Percentiles rank a stretch among this genome's conserved stretches.
phyloP scores from a whole-genome alignment of 1,140 invertebrate species.

The Daktulosphaira vitifoliae region DNA sequence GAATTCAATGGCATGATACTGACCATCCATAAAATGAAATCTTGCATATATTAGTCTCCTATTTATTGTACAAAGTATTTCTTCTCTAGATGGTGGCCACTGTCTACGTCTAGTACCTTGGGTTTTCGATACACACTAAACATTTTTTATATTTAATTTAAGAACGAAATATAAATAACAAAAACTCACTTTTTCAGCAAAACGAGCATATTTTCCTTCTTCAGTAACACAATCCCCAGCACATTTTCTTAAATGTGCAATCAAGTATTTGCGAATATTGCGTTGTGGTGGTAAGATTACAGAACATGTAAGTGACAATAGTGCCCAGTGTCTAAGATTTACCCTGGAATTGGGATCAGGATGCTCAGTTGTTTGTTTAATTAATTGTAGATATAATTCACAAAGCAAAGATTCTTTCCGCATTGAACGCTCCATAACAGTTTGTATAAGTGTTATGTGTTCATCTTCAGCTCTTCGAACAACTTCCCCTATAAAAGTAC shows the following conservation, averaged over 20 bases:
- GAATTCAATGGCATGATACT: constrained; percentile 90
- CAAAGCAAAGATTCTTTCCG: constrained; percentile 76
- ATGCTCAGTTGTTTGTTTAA: constrained; percentile 89
- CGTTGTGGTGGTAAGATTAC: constrained; percentile 62
- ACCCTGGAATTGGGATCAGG: constrained; percentile 81
- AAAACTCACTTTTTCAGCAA: constrained; percentile 71
- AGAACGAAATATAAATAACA: constrained; percentile 18
- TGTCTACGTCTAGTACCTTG: constrained; percentile 76
- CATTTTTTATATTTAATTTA: no score
- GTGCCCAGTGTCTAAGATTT: constrained; percentile 83
- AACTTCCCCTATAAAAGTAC: constrained; percentile 44
- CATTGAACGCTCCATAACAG: constrained; percentile 81
- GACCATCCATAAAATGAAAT: constrained; percentile 88
- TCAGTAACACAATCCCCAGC: constrained; percentile 81
- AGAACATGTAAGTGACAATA: constrained; percentile 79
- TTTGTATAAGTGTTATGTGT: constrained; percentile 77
- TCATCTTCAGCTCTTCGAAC: constrained; percentile 67
- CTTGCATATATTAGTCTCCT: constrained; percentile 80
- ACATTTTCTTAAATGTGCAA: constrained; percentile 80
- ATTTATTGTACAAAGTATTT: constrained; percentile 87
- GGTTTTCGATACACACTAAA: constrained; percentile 69
- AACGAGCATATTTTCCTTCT: constrained; percentile 88
- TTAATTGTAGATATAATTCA: constrained; percentile 85
- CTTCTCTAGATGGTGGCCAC: constrained; percentile 86
- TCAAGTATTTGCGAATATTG: constrained; percentile 69